Evolutionary conservation across 2,113 vertebrate genomes (phyloP).

Genomic region (Bucco capensis): DNA sequence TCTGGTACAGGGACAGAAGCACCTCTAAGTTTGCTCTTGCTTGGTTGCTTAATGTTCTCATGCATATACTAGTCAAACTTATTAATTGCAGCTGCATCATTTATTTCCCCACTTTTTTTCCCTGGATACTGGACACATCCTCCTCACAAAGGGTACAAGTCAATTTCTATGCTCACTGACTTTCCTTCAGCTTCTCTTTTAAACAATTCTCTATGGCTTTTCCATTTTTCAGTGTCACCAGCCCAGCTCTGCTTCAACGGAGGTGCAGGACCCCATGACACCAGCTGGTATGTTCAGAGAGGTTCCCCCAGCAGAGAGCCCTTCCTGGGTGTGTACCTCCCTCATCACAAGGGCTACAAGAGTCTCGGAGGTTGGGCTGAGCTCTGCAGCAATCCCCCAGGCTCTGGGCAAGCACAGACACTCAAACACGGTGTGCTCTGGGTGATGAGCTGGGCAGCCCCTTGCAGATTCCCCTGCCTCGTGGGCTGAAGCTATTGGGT

Average conservation of each 20-base stretch:
- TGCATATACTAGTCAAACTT: background rate
- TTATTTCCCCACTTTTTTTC: background rate
- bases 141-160: background rate
- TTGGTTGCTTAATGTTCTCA: background rate
- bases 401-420: background rate
- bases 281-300: background rate
- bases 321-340: rapidly evolving
- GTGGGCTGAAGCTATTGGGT: background rate
- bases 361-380: background rate
- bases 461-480: background rate
- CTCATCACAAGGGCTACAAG: rapidly evolving
- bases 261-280: background rate
- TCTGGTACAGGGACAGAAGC: background rate
- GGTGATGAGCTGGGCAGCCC: background rate
- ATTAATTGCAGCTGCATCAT: background rate
- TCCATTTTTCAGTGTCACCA: background rate
- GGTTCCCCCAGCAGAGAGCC: background rate
- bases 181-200: background rate
- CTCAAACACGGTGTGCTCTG: rapidly evolving
- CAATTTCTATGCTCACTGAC: background rate
- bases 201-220: background rate
- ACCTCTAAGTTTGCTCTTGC: background rate
- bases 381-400: background rate
- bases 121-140: background rate
- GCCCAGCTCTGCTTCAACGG: background rate